phyloP scores from a whole-genome alignment of 1,140 invertebrate genomes.

The Bilobella aurantiaca region DNA sequence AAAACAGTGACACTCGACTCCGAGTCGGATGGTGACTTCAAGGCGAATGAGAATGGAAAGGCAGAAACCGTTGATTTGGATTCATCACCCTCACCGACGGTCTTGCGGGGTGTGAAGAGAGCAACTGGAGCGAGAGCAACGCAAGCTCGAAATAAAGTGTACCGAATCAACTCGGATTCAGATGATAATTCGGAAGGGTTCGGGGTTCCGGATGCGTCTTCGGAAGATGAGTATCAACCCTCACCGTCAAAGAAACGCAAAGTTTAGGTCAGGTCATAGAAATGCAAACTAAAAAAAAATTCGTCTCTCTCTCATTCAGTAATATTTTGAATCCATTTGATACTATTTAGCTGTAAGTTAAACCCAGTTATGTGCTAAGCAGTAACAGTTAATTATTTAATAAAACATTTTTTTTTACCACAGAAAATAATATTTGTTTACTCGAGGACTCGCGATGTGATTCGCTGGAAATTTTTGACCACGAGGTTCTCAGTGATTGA shows the following conservation, averaged over 20 bases:
- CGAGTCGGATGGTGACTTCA: background rate
- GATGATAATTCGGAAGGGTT: constrained; percentile 13
- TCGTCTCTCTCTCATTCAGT: too few relatives aligned
- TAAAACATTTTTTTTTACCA: too few relatives aligned
- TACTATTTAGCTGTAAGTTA: too few relatives aligned
- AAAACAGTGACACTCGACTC: background rate
- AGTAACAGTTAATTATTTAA: too few relatives aligned
- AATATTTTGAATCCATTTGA: too few relatives aligned
- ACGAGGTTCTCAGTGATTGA: too few relatives aligned
- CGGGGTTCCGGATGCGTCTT: constrained; percentile 5
- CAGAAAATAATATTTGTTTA: too few relatives aligned
- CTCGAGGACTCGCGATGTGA: too few relatives aligned
- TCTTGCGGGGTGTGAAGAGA: background rate
- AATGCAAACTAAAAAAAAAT: too few relatives aligned
- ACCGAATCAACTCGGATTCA: constrained; percentile 7
- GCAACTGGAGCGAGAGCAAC: background rate
- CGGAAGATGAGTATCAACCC: background rate
- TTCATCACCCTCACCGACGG: background rate
- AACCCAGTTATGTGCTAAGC: too few relatives aligned
- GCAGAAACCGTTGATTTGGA: background rate
- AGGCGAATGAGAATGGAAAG: too few relatives aligned
- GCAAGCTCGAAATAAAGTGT: background rate
- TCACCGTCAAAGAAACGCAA: background rate
- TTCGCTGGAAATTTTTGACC: too few relatives aligned
- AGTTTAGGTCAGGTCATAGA: background rate